Percentiles rank a stretch among this genome's conserved stretches.
phyloP scores from a whole-genome alignment of 2,888 invertebrate species.

The Meteorus cinctellus region DNA sequence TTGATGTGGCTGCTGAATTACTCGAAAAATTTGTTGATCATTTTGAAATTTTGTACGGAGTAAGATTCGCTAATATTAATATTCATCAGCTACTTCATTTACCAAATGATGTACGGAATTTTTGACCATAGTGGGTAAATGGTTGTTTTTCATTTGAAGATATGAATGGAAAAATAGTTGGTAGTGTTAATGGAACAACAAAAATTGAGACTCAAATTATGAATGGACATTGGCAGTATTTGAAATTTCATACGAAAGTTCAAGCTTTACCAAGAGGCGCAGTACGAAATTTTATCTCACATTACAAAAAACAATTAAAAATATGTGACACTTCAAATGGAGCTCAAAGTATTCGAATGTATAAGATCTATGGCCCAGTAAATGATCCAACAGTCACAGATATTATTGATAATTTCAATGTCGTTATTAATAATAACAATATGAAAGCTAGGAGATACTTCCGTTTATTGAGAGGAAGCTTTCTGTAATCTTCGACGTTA shows the following conservation, averaged over 20 bases:
- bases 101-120: slow-evolving; percentile 36
- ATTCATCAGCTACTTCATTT: slow-evolving; percentile 50
- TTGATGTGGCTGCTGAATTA: slow-evolving; percentile 25
- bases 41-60: slow-evolving; percentile 45
- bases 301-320: slow-evolving; percentile 16
- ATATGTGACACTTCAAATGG: too few relatives aligned
- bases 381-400: too few relatives aligned
- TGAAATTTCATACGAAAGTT: slow-evolving; percentile 9
- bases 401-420: too few relatives aligned
- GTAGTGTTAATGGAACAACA: slow-evolving; percentile 46
- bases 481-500: too few relatives aligned
- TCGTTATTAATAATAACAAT: too few relatives aligned
- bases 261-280: background rate
- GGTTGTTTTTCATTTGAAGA: slow-evolving; percentile 50
- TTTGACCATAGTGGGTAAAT: slow-evolving; percentile 49
- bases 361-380: too few relatives aligned
- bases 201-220: slow-evolving; percentile 48
- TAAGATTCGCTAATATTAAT: slow-evolving; percentile 45
- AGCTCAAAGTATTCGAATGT: too few relatives aligned
- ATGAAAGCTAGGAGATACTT: too few relatives aligned
- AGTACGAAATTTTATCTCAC: background rate
- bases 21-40: slow-evolving; percentile 46
- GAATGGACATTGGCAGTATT: slow-evolving; percentile 36
- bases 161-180: slow-evolving; percentile 46
- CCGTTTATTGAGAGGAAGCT: too few relatives aligned